A percentile compares a stretch with the other conserved stretches of the same genome.
phyloP scores from a whole-genome alignment of 1,140 invertebrate genomes.

The Drosophila insularis region DNA sequence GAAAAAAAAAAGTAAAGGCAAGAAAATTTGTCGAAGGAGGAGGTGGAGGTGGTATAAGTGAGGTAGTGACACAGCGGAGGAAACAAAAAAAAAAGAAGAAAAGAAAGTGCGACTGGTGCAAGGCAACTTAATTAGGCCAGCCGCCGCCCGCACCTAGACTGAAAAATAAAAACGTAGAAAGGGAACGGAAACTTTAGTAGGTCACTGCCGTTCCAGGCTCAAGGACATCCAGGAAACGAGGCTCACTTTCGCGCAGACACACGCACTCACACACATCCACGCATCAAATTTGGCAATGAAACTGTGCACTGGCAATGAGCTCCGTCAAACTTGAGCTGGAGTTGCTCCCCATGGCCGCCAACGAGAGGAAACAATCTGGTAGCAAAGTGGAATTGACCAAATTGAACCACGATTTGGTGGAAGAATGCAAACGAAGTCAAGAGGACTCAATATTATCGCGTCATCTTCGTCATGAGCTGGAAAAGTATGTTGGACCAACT shows the following conservation, averaged over 20 bases:
- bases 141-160: slow-evolving; percentile 12
- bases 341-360: slow-evolving; percentile 54
- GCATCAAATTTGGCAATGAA: slow-evolving; percentile 58
- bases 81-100: slow-evolving; percentile 30
- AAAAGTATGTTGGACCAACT: slow-evolving; percentile 63
- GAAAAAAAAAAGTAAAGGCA: neutral
- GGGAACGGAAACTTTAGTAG: slow-evolving; percentile 29
- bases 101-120: slow-evolving; percentile 64
- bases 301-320: slow-evolving; percentile 66
- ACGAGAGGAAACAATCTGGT: slow-evolving; percentile 65
- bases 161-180: neutral
- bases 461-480: slow-evolving; percentile 70
- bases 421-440: slow-evolving; percentile 70
- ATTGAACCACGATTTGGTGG: slow-evolving; percentile 71
- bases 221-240: slow-evolving; percentile 46
- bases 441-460: slow-evolving; percentile 72
- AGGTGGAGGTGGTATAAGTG: neutral
- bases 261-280: slow-evolving; percentile 8
- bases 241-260: slow-evolving; percentile 15
- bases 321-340: slow-evolving; percentile 44
- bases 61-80: slow-evolving; percentile 6
- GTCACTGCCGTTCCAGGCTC: slow-evolving; percentile 52
- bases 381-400: slow-evolving; percentile 71
- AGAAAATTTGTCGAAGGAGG: neutral
- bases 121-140: slow-evolving; percentile 54